Base-by-base conservation (phyloP, 1,140 invertebrate species). In the Zaprionus ornatus region DNA sequence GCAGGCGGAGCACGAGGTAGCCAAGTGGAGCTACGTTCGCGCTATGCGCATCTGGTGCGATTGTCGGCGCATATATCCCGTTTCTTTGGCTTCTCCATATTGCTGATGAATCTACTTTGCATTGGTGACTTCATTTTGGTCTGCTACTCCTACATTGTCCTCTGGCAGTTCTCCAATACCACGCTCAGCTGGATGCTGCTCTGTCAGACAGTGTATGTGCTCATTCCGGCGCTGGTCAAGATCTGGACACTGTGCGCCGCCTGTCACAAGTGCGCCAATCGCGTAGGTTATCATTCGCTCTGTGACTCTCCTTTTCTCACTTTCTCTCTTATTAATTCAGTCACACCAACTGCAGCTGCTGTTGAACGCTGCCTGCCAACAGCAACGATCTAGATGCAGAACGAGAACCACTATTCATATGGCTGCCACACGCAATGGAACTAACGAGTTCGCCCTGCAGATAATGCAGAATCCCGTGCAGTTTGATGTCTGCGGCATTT, bases 401-500 rank as follows among this genome's bases (percentile, higher is more conserved):
- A 23, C 25, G 13, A 55, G 13, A 9, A 27, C 6, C 4, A 15
- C 13, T 15, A 15, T 32, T 1, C 9, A 63, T 21, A 63, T 48
- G 27, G 10, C 15, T 10, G 23, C 27, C 12, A 55, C 12, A 21
- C 65, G 62, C 2, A 15, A 15, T 6, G 45, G 77, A n/a, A 52
- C 63, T 12, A 78, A 91, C 17, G 80, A 83, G 7, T 87, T 87
- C 19, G 50, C 62, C 4, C 55, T 91, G 42, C 87, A 91, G 27
- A 77, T 84, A 7, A 77, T 91, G 74, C 87, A 91, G 60, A 85
- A 84, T 74, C 65, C 87, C 4, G 52, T 91, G 7, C 40, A 82
- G 13, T 80, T 91, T 48, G 64, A 74, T 61, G 71, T 90, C 17
- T 87, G 74, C 21, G 78, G 77, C 23, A 88, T 91, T 7, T 91